Evolutionary conservation across 2,888 invertebrate genomes (phyloP).

Genomic region (Hypolimnas misippus): DNA sequence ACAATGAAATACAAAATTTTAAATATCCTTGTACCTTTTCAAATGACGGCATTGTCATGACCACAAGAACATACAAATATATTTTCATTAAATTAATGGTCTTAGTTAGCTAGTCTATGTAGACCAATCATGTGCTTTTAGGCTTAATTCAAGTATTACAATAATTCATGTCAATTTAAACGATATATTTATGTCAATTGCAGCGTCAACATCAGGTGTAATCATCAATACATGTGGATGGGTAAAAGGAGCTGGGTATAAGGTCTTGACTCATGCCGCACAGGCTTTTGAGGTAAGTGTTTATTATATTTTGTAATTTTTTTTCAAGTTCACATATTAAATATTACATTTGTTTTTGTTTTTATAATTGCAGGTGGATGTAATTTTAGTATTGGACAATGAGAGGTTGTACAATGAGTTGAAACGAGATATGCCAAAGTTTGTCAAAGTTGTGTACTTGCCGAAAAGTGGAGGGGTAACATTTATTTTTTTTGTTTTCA

Average conservation of each 20-base stretch:
- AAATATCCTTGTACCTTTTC: too few relatives aligned
- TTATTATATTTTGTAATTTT: background rate
- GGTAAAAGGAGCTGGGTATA: constrained; percentile 96
- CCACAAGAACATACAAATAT: too few relatives aligned
- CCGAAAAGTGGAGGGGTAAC: constrained; percentile 98
- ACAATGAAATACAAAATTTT: too few relatives aligned
- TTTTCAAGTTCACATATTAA: background rate
- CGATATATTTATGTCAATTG: too few relatives aligned
- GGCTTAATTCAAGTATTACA: too few relatives aligned
- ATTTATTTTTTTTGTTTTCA: constrained; percentile 40
- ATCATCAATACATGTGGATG: constrained; percentile 99
- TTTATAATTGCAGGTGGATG: constrained; percentile 87
- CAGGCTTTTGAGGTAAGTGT: constrained; percentile 91
- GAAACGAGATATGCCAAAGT: constrained; percentile 95
- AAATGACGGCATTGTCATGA: too few relatives aligned
- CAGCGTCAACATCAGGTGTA: constrained; percentile 93
- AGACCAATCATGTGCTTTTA: background rate
- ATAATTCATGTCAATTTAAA: too few relatives aligned
- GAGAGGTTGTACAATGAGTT: constrained; percentile 97
- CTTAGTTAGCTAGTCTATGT: too few relatives aligned
- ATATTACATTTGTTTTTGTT: background rate
- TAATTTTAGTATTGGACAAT: constrained; percentile 97
- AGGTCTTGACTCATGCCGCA: constrained; percentile 93
- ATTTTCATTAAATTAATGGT: too few relatives aligned
- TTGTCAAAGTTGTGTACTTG: constrained; percentile 95